Evolutionary conservation across 2,113 vertebrate genomes (phyloP).

Genomic region (Meriones unguiculatus): DNA sequence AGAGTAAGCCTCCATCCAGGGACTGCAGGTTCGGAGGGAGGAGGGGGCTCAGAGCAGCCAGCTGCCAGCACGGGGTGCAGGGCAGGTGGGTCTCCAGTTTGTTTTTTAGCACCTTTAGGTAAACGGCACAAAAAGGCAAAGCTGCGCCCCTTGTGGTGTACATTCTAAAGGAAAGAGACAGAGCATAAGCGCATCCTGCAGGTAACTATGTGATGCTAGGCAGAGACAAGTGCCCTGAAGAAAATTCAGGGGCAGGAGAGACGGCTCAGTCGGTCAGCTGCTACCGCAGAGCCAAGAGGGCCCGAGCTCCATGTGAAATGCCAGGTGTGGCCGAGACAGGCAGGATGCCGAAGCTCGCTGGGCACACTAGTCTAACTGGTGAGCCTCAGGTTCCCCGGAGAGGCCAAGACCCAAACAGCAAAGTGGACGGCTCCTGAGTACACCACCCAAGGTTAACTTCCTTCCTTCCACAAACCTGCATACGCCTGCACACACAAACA

Average conservation of each 20-base stretch:
- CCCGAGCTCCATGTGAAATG: background rate
- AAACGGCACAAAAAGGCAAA: background rate
- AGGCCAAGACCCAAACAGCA: background rate
- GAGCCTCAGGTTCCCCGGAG: background rate
- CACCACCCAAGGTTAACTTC: background rate
- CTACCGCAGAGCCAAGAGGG: no score
- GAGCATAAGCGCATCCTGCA: background rate
- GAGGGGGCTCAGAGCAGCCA: accelerated
- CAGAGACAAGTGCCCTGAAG: background rate
- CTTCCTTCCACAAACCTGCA: background rate
- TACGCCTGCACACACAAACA: background rate
- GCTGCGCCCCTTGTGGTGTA: background rate
- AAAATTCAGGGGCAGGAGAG: background rate
- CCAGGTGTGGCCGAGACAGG: background rate
- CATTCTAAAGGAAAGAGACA: background rate
- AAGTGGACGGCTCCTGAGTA: background rate
- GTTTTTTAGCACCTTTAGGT: background rate
- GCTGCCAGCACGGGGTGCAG: background rate
- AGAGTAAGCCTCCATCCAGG: constrained; percentile 79
- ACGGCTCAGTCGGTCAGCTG: background rate
- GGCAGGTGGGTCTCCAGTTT: background rate
- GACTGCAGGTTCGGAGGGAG: background rate
- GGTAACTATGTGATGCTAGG: accelerated
- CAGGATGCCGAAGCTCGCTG: background rate
- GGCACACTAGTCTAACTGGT: background rate